phyloP scores from a whole-genome alignment of 2,113 vertebrate genomes.

The Triplophysa rosa region DNA sequence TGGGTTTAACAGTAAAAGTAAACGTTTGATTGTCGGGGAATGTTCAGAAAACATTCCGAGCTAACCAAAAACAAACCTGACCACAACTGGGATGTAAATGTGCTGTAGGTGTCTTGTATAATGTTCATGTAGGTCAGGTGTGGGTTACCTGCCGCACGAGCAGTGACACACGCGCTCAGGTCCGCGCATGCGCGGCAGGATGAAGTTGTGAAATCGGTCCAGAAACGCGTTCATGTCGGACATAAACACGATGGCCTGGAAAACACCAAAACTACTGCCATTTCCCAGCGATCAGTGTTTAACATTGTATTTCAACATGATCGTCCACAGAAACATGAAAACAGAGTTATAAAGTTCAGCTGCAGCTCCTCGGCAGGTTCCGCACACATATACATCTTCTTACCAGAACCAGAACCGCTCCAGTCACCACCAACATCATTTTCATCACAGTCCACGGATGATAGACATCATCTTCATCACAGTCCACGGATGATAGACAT shows the following conservation, averaged over 20 bases:
- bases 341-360: neutral
- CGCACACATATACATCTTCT: slow-evolving; percentile 62
- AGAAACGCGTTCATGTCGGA: slow-evolving; percentile 89
- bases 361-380: slow-evolving; percentile 12
- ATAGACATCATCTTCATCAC: neutral
- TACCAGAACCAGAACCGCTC: slow-evolving; percentile 86
- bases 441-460: slow-evolving; percentile 38
- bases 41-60: too few relatives aligned
- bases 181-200: slow-evolving; percentile 83
- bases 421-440: slow-evolving; percentile 88
- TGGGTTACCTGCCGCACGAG: slow-evolving; percentile 87
- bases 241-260: slow-evolving; percentile 88
- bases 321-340: neutral
- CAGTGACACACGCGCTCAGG: slow-evolving; percentile 87
- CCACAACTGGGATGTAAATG: too few relatives aligned
- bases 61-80: too few relatives aligned
- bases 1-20: too few relatives aligned
- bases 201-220: slow-evolving; percentile 91
- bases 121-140: neutral
- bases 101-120: neutral
- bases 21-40: too few relatives aligned
- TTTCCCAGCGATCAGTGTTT: neutral
- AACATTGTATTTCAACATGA: neutral
- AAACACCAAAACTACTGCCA: slow-evolving; percentile 58
- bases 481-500: neutral